Base-by-base conservation (phyloP, 2,113 vertebrate species). In the Channa maculata region DNA sequence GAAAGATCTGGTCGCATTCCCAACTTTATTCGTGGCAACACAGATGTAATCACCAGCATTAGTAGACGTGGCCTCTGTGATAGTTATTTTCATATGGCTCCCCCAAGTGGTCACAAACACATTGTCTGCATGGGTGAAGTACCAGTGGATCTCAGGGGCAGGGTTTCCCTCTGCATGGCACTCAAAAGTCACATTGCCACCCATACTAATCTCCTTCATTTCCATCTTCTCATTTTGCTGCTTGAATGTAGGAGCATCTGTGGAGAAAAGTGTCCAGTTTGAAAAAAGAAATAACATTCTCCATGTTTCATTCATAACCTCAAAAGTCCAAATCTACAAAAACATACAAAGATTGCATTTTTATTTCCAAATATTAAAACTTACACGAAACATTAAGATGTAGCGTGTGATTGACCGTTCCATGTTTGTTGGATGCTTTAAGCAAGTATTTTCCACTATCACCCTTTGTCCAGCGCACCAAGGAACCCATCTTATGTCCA, bases 131-230 rank as follows among this genome's bases (percentile, higher is more conserved):
- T 5, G 0, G 5, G 2, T 34, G 72, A 68, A 73, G 0, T 0
- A 37, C 91, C 90, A 93, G 0, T 0, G 0, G 5, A 90, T 3
- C 1, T 1, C 1, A 65, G 92, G 86, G 4, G 2, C 0, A 39
- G 93, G 93, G 66, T 89, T 88, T 8, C 92, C 91, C 1, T 80
- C 50, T 57, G 86, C 88, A 38, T 2, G 38, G 75, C 92, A 94
- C 4, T 14, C 0, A 10, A 94, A 50, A 8, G 61, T 79, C 14
- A 91, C 53, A 24, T 83, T 36, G 0, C 37, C 33, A 38, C 74
- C 83, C 7, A 0, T 0, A 0, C 1, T 6, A 34, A 79, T 9
- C 2, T 1, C 2, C 64, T 3, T 1, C 0, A 79, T 9, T 2
- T 1, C 2, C 64, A 3, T 1, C 0, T 0, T 60, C 0, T 8